Percentiles rank a stretch among this genome's conserved stretches.
Conservation (phyloP, 2,113 vertebrate species). For the Suricata suricatta region DNA sequence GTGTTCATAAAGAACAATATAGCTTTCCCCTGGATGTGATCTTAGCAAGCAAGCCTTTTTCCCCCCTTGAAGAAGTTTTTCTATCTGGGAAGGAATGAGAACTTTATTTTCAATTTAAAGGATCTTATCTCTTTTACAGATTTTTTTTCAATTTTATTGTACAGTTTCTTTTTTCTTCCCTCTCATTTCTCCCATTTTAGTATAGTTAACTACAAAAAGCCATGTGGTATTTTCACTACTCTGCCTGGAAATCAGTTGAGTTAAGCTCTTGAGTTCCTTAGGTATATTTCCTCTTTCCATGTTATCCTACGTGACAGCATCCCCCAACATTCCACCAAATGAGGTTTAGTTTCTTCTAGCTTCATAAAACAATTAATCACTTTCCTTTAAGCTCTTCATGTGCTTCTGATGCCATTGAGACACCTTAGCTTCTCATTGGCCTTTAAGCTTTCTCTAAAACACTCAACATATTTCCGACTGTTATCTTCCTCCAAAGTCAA, state of each 20-base stretch:
- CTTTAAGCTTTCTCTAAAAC: neutral
- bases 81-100: neutral
- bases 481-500: neutral
- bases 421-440: accelerated
- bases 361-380: neutral
- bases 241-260: neutral
- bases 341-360: neutral
- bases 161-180: neutral
- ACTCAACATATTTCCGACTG: neutral
- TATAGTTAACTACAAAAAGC: neutral
- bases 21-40: neutral
- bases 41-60: neutral
- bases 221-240: neutral
- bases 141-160: neutral
- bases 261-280: neutral
- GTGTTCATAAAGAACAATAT: neutral
- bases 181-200: neutral
- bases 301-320: neutral
- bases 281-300: neutral
- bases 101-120: neutral
- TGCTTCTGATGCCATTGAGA: neutral
- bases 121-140: neutral
- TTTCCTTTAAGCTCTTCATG: neutral
- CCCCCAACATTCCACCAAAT: neutral
- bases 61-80: neutral